These are phyloP conservation scores for Ibycter americanus DNA, from an alignment of 2,797 vertebrate species.

Conservation along the genomic window DNA sequence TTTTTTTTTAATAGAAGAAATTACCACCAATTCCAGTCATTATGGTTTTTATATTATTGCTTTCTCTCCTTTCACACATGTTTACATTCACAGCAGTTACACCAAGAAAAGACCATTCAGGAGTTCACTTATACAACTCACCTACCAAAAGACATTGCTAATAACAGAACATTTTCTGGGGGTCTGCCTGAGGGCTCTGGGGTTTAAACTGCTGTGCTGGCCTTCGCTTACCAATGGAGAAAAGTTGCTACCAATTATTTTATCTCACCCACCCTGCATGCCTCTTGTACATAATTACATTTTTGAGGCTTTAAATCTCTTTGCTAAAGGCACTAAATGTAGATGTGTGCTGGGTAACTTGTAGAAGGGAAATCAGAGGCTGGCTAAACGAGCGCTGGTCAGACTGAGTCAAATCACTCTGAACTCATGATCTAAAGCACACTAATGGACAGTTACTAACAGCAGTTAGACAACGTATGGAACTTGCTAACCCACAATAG, in stretches of 20 bases:
- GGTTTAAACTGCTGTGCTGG: conserved; percentile 19
- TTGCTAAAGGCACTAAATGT: conserved; percentile 46
- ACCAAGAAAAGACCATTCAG: background rate
- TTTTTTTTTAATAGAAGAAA: background rate
- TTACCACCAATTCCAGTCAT: background rate
- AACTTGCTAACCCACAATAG: background rate
- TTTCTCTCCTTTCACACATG: background rate
- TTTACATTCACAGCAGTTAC: background rate
- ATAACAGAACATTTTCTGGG: conserved; percentile 1
- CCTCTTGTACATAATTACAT: conserved; percentile 40
- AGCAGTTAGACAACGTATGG: background rate
- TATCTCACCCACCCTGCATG: conserved; percentile 10
- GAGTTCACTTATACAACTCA: background rate
- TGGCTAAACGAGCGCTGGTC: background rate
- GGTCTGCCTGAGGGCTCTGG: background rate
- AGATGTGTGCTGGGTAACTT: background rate
- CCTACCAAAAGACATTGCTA: background rate
- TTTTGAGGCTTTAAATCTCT: conserved; percentile 31
- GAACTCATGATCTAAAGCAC: background rate
- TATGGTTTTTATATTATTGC: background rate
- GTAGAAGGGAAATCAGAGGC: background rate
- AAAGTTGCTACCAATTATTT: conserved; percentile 53
- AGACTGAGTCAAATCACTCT: background rate
- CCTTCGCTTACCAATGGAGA: conserved; percentile 1
- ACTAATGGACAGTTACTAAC: background rate